These are phyloP conservation scores for Brachionus asplanchnoidis DNA, from an alignment of 1,140 invertebrate species.

Conservation along the genomic window DNA sequence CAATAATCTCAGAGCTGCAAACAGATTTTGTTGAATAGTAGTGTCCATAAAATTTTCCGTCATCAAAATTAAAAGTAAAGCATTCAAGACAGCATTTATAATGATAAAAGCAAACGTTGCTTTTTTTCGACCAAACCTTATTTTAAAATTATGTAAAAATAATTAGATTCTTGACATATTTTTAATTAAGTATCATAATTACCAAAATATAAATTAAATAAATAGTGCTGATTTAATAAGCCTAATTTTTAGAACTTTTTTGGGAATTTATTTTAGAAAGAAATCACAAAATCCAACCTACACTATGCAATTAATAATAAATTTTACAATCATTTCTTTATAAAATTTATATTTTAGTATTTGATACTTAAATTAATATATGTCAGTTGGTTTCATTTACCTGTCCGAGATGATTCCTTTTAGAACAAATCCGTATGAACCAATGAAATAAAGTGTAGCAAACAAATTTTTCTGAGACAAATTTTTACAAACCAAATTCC, in stretches of 20 bases:
- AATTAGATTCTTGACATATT: neutral
- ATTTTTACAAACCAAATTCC: constrained; percentile 27
- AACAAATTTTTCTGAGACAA: neutral
- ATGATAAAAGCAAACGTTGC: neutral
- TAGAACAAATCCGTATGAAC: neutral
- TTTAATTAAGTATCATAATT: neutral
- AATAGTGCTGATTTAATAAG: too few relatives aligned
- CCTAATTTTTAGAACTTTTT: too few relatives aligned
- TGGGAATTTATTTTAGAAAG: neutral
- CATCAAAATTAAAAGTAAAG: neutral
- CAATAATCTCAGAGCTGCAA: neutral
- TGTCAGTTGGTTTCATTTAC: neutral
- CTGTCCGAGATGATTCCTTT: constrained; percentile 15
- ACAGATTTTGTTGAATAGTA: neutral
- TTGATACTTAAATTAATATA: neutral
- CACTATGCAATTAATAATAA: too few relatives aligned
- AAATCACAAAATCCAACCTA: too few relatives aligned
- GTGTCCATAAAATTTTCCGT: neutral
- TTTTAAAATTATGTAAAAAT: neutral
- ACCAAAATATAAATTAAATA: neutral
- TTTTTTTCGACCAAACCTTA: constrained; percentile 31
- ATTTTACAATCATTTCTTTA: too few relatives aligned
- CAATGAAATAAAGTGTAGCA: constrained; percentile 26
- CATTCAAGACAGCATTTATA: neutral
- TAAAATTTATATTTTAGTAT: neutral